Evolutionary conservation across 2,888 invertebrate species (phyloP), one percentile per base, ranked within the genome.

Genomic region (Athetis lepigone): DNA sequence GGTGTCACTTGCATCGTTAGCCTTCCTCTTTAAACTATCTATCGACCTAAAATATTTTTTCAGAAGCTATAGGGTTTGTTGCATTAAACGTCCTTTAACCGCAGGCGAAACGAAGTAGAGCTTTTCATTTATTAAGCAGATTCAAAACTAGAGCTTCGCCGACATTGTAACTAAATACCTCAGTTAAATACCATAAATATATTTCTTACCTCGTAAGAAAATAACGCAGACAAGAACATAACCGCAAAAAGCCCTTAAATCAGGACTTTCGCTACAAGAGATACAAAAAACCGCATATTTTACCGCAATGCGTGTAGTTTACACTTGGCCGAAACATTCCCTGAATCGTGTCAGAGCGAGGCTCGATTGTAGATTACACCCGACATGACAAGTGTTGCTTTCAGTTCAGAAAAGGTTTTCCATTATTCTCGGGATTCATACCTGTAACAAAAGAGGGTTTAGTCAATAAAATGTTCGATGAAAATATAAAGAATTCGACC

Each of bases 351-450:
- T 37, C 40, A 54, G 13, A 19, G 27, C 27, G 19, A n/a, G 19
- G 27, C 64, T 27, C 64, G 49, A 55, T 54, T 47, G 66, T 55
- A 65, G 77, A 72, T 72, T 77, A 65, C 46, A 55, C 59, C 42
- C 66, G 55, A 72, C 43, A 33, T 77, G 77, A 72, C 73, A 72
- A 72, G 77, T 72, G 55, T 45, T 13, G 51, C 13, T 43, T 72
- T 72, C 46, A 66, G 50, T 72, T 58, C 55, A 57, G 55, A 72
- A 77, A 77, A 72, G 73, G 46, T 77, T 77, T 51, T 46, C 57
- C 54, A 72, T 72, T 77, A 64, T 72, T 51, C 43, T 47, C 36
- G 2, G 7, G 58, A 66, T 59, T 72, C 73, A 57, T 73, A 73
- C 72, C 72, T 73, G 72, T 56, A 73, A 73, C 72, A 73, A 70